phyloP scores from a whole-genome alignment of 2,113 vertebrate species.

The Plotosus lineatus region DNA sequence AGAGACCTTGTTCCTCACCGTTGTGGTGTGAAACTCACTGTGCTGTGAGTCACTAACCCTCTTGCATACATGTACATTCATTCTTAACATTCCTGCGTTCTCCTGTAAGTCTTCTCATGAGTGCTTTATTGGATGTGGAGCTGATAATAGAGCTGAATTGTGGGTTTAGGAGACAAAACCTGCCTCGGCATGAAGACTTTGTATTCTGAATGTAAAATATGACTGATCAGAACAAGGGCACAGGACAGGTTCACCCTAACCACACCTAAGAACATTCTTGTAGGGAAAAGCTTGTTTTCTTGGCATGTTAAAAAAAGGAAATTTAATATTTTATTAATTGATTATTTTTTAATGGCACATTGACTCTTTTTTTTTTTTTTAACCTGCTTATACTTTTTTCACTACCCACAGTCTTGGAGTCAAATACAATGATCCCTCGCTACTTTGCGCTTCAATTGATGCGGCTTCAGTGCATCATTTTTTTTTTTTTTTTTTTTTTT shows the following conservation, averaged over 20 bases:
- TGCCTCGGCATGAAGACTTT: background rate
- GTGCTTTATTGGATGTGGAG: conserved; percentile 8
- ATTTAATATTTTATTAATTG: background rate
- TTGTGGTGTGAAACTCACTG: conserved; percentile 70
- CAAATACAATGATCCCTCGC: too few species aligned
- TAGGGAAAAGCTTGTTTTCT: background rate
- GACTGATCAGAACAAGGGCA: background rate
- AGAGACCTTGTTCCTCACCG: conserved; percentile 48
- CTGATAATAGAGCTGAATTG: background rate
- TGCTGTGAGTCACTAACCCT: conserved; percentile 64
- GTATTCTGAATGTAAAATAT: background rate
- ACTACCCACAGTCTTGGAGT: background rate
- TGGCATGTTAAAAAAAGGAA: background rate
- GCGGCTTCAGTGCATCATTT: too few species aligned
- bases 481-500: too few species aligned
- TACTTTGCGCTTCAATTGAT: too few species aligned
- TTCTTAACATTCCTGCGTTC: conserved; percentile 74
- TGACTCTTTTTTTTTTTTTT: too few species aligned
- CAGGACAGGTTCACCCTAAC: background rate
- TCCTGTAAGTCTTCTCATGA: conserved; percentile 58
- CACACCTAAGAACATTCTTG: background rate
- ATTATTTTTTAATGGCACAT: too few species aligned
- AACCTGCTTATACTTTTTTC: background rate
- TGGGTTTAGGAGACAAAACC: background rate
- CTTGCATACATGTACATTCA: conserved; percentile 52